Base-by-base conservation (phyloP, 2,797 vertebrate species). In the Oryzias dopingdopingensis region DNA sequence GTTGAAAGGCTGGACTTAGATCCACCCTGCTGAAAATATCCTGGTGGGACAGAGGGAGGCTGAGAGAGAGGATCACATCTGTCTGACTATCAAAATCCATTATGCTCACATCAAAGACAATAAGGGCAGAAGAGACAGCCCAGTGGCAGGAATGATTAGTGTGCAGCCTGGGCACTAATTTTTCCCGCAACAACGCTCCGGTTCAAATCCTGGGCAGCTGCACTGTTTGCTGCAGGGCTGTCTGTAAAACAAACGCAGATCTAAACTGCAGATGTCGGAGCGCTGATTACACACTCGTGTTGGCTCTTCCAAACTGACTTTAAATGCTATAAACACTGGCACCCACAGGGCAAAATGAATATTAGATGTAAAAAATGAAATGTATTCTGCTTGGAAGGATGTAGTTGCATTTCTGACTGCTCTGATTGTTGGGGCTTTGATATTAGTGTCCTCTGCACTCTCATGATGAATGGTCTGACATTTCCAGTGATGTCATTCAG, bases 1-100 rank as follows among this genome's bases (percentile, higher is more conserved):
- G 20, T 18, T 41, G 7, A 62, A 14, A 18, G 29, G 22, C 17
- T 13, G 5, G 10, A 15, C 37, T 44, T 10, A 43, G 51, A 71
- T 62, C 32, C 42, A 26, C 44, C 29, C 46, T 15, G 52, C 62
- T 56, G 55, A 67, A 79, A 74, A 42, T 49, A 48, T 49, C 51
- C 60, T 42, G 53, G 16, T 10, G 65, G 63, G 62, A 46, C 1
- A 18, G 18, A 64, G 12, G 32, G 32, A 37, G 32, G 32, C 32
- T 47, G n/a, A 42, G 44, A 41, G 26, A 61, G 44, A 26, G 42
- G 47, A 70, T 26, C 54, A 50, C 55, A 55, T 62, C 43, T 52
- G 59, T 47, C 22, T 43, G 18, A 50, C 14, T 62, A 22, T 70
- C 40, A 52, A 29, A 56, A 63, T 76, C 64, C 43, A 48, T 69